Evolutionary conservation across 2,888 invertebrate species (phyloP), one percentile per base, ranked within the genome.

Genomic region (Nymphalis polychloros): DNA sequence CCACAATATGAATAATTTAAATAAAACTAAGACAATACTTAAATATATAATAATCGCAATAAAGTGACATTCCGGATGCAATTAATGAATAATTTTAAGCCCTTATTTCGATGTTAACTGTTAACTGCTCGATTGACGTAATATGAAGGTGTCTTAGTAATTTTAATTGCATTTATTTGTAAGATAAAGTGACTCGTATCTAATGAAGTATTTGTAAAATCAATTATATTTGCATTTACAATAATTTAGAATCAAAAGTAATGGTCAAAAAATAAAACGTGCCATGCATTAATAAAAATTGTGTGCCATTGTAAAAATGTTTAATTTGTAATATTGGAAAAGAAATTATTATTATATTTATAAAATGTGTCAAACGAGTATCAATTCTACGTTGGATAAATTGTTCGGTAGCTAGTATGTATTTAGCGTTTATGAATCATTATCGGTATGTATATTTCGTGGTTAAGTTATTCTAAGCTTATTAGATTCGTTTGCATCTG

Each of bases 41-140:
- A 48, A 13, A 62, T 41, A 17, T 46, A 65, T 50, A 49, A 46
- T 23, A 47, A 48, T 60, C 57, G 47, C 47, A 52, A 65, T 60
- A 50, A 50, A 52, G n/a, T 52, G 41, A 65, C 65, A 65, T 65
- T 65, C 65, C 65, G 41, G 50, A 52, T 50, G 65, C 46, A 65
- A 52, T 60, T 64, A 23, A 49, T 49, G 19, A 41, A 41, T 57
- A 10, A 57, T 35, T 19, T 20, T 35, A 35, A 41, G 10, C 57
- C 41, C 10, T 57, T 19, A 8, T 19, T 19, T 17, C 23, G 27
- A 19, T 8, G 55, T 57, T 35, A 57, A 10, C 19, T 10, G 57
- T 57, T 35, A 57, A n/a, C 20, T 10, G 41, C 6, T 19, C 35
- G 41, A 41, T 19, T 57, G 35, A 41, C 41, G 19, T 57, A 57